Percentiles rank a stretch among this genome's conserved stretches.
These are phyloP conservation scores for Labrus mixtus DNA, from an alignment of 2,113 vertebrate genomes.

Conservation along the genomic window DNA sequence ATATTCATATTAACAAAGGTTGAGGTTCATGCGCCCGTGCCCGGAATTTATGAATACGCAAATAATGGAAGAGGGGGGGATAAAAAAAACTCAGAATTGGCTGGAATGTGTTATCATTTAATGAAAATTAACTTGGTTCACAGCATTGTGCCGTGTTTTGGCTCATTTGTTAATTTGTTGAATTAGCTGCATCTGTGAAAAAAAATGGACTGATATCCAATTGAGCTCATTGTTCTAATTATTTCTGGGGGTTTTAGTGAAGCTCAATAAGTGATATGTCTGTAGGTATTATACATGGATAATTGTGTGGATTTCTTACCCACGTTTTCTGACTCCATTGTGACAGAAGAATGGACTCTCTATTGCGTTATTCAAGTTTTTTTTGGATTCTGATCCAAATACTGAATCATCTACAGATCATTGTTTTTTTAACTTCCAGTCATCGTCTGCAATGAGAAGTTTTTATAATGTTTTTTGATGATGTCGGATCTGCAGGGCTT, in stretches of 20 bases:
- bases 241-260: slow-evolving; percentile 11
- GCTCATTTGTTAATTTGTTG: slow-evolving; percentile 60
- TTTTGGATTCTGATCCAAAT: slow-evolving; percentile 12
- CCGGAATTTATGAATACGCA: slow-evolving; percentile 75
- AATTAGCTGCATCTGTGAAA: slow-evolving; percentile 57
- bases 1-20: slow-evolving; percentile 82
- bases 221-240: slow-evolving; percentile 51
- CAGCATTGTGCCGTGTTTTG: slow-evolving; percentile 27
- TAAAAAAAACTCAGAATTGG: slow-evolving; percentile 24
- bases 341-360: slow-evolving; percentile 7
- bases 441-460: not conserved
- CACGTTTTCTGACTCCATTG: not conserved
- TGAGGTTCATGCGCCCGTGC: slow-evolving; percentile 71
- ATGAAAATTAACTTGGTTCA: slow-evolving; percentile 52
- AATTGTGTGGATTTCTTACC: not conserved
- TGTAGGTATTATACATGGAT: slow-evolving; percentile 27
- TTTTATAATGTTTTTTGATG: too few species aligned
- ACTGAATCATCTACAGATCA: slow-evolving; percentile 1
- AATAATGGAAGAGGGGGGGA: slow-evolving; percentile 9
- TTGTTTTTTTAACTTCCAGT: not conserved
- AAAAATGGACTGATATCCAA: slow-evolving; percentile 54
- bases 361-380: not conserved
- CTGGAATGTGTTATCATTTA: slow-evolving; percentile 71
- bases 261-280: slow-evolving; percentile 31
- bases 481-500: not conserved